Base-by-base conservation (phyloP, 2,888 invertebrate genomes). In the Drosophila diplacantha region DNA sequence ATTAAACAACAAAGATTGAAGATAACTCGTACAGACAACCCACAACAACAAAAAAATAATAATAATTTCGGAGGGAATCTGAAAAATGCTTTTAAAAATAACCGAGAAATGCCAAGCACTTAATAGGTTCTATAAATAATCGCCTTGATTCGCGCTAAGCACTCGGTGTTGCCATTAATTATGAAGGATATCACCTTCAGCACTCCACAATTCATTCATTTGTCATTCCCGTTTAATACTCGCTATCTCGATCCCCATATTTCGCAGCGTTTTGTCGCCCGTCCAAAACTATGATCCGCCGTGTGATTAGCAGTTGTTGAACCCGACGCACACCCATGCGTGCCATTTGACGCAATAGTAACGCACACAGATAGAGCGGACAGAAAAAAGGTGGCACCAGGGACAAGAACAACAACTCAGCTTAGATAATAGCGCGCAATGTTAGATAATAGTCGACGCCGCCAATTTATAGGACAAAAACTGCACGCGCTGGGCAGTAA, bases 271-370 rank as follows among this genome's bases (percentile, higher is more conserved):
- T 47, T 20, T 32, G 32, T 53, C 31, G 41, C 53, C 43, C 60
- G 51, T 43, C 39, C 49, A 26, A 59, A 59, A 58, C 61, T 65
- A 38, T 47, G 67, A 59, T 55, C 57, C 50, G 57, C 63, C 73
- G 67, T 70, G 76, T 79, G 82, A 76, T 78, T 81, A 78, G 77
- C 78, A 81, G 82, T 78, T 78, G 76, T 79, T 81, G 78, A 78
- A 78, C 82, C 70, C 78, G 54, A 61, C 47, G 50, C 72, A 61
- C 44, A 59, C 61, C 67, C 31, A 22, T 35, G 51, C 62, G 44
- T 39, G 32, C 41, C 44, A 38, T 39, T 73, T 69, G 69, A 71
- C 74, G 72, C 77, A 68, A 69, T 46, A 58, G 44, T 46, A 63
- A 55, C 46, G 67, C 80, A 64, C 20, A 50, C 60, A 51, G 20